Evolutionary conservation across 2,888 invertebrate genomes (phyloP).

Genomic region (Macrophya alboannulata): DNA sequence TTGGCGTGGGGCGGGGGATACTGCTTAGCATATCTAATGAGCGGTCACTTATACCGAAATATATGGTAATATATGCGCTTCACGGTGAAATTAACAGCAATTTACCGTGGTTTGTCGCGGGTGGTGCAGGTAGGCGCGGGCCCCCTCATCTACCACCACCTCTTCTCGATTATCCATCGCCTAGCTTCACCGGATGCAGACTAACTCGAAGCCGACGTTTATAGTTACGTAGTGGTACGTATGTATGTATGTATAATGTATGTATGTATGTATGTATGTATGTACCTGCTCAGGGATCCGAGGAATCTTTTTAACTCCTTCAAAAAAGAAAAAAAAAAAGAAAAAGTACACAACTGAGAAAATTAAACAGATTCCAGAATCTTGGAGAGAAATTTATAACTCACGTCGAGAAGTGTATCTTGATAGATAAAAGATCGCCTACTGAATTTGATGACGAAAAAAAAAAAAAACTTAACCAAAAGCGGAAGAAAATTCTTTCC

Average conservation of each 20-base stretch:
- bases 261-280: not conserved
- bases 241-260: no score
- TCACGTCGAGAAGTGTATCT: not conserved
- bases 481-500: not conserved
- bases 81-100: slow-evolving; percentile 68
- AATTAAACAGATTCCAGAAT: slow-evolving; percentile 34
- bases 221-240: not conserved
- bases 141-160: not conserved
- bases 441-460: no score
- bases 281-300: not conserved
- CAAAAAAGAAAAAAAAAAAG: no score
- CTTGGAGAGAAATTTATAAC: not conserved
- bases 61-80: slow-evolving; percentile 68
- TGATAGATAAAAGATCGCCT: not conserved
- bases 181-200: slow-evolving; percentile 24
- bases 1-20: slow-evolving; percentile 11
- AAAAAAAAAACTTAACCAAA: not conserved
- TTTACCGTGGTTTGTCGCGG: slow-evolving; percentile 60
- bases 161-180: slow-evolving; percentile 2
- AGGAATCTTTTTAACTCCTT: not conserved
- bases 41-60: slow-evolving; percentile 69
- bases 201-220: slow-evolving; percentile 19
- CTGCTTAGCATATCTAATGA: slow-evolving; percentile 67
- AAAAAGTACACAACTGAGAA: no score
- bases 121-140: slow-evolving; percentile 50